These are phyloP conservation scores for Ctenosaura bakeri DNA, from an alignment of 2,797 vertebrate species.

Conservation along the genomic window DNA sequence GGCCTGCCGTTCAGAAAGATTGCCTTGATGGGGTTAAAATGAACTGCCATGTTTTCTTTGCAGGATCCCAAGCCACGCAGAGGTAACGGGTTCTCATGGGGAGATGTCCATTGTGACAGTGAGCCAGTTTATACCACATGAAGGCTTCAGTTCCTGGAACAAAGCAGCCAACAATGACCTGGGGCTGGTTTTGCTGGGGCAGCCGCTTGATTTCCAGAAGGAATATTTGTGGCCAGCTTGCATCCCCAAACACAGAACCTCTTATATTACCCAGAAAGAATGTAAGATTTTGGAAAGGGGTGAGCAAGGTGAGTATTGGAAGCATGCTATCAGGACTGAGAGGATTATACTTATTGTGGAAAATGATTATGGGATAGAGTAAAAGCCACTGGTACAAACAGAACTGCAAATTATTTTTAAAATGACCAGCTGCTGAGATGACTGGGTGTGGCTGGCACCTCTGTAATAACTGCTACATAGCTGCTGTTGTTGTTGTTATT, in stretches of 20 bases:
- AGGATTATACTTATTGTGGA: not conserved
- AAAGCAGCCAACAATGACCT: conserved; percentile 15
- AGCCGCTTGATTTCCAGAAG: conserved; percentile 26
- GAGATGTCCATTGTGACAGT: not conserved
- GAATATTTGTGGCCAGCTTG: conserved; percentile 32
- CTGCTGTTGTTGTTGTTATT: too few species aligned
- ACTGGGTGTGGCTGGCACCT: not conserved
- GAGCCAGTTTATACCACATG: conserved; percentile 15
- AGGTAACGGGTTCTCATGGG: not conserved
- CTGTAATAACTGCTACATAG: not conserved
- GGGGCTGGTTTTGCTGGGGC: conserved; percentile 26
- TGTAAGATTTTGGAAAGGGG: conserved; percentile 4
- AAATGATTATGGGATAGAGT: not conserved
- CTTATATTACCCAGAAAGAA: not conserved
- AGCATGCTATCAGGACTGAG: not conserved
- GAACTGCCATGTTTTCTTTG: not conserved
- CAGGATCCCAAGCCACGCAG: conserved; percentile 35
- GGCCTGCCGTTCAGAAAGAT: not conserved
- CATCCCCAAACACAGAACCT: not conserved
- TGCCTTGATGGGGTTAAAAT: not conserved
- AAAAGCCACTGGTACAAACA: not conserved
- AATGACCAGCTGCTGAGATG: not conserved
- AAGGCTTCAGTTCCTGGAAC: conserved; percentile 32
- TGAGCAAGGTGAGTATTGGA: conserved; percentile 8
- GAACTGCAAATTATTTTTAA: not conserved